Evolutionary conservation across 2,888 invertebrate genomes (phyloP), one percentile per base, ranked within the genome.

Genomic region (Cosmopolites sordidus): DNA sequence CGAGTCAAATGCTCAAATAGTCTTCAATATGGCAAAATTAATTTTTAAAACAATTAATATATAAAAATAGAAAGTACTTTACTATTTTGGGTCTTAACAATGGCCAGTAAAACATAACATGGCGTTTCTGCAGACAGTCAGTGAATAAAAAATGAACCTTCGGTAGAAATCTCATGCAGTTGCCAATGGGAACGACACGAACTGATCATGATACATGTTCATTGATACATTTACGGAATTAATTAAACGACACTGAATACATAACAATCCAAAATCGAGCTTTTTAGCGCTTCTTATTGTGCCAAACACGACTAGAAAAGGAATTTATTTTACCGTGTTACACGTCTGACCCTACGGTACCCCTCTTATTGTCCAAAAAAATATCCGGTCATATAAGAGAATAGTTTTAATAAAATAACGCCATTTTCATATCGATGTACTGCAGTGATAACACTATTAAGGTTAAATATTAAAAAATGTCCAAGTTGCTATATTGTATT

Each of bases 271-370:
- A 18, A 46, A 22, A 5, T 22, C 22, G 22, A 5, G 22, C n/a
- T 22, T 29, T 17, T 33, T 51, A 27, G 41, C 43, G 16, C 55
- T 58, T 40, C 52, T 61, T 60, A 48, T 52, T 43, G 56, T 52
- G 16, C 61, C 46, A 54, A 27, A 55, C 72, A 71, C 71, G 72
- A 65, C 58, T 61, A 60, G 62, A 62, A 66, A 65, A 58, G 62
- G 69, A 65, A 70, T 71, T 64, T 57, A 54, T 48, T 60, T 59
- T 64, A 65, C 66, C 69, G 65, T 69, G 67, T 66, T 65, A 67
- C 65, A 66, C 66, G 64, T 59, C 50, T 55, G 44, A 58, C 40
- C 22, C 40, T 16, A 3, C 15, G 40, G 12, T 54, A 47, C 61
- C 65, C 65, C 64, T 59, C 64, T 63, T 40, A 15, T 22, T 38